Base-by-base conservation (phyloP, 2,888 invertebrate species). In the Dryadula phaetusa region DNA sequence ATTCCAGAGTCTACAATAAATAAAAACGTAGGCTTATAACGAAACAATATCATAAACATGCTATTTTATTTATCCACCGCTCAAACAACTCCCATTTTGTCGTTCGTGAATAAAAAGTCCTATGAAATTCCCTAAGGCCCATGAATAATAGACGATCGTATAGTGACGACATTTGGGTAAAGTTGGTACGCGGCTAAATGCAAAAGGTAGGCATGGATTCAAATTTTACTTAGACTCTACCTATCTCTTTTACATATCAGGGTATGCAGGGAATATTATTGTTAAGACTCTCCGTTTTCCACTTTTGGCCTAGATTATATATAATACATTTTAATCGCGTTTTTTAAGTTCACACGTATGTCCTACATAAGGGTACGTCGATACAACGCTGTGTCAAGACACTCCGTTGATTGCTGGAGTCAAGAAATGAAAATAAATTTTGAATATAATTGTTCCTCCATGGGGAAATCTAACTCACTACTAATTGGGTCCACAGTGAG, bases 21-120 rank as follows among this genome's bases (percentile, higher is more conserved):
- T 52, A 32, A 52, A 28, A 52, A 52, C 32, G 16, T 52, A 16
- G 16, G 16, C 16, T 52, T 28, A 52, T 52, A 52, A 32, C 52
- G 52, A 52, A 52, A 16, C 52, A n/a, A 44, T 60, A 60, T 44
- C 32, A 46, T 46, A 60, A 46, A 60, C 28, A 46, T 46, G 18
- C 44, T 46, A 46, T 44, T 60, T 60, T 60, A 60, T 60, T 60
- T 60, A 44, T 60, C 42, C 60, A 60, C 18, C 42, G 32, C 60
- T 60, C 42, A 56, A 56, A 56, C 56, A 56, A 56, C 56, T 56
- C 56, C 14, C 56, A 56, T 56, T 56, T 56, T 40, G 60, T 32
- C 60, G 44, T 12, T 18, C 12, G 25, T 44, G 44, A 25, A 60
- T 60, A 44, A 46, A 60, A 60, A 60, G 44, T 60, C 14, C 42